Evolutionary conservation across 2,113 vertebrate genomes (phyloP).

Genomic region (Chaetorhynchus papuensis): DNA sequence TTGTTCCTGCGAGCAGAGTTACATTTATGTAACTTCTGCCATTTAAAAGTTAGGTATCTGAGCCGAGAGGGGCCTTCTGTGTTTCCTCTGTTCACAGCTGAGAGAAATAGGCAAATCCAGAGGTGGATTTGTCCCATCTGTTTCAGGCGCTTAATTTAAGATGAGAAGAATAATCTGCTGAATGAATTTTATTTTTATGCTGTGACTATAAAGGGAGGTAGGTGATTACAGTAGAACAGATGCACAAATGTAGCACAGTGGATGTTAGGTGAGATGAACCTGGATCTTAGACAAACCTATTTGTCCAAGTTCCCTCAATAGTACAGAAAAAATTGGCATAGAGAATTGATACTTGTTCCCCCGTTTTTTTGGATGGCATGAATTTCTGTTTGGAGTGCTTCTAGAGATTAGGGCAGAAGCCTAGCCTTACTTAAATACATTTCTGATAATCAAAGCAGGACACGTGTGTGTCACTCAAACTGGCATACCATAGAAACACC

Average conservation of each 20-base stretch:
- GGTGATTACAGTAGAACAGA: background rate
- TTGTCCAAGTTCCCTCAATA: background rate
- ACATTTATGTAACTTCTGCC: background rate
- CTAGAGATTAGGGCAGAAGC: background rate
- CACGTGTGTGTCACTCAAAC: background rate
- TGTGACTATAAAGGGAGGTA: background rate
- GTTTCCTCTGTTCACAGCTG: background rate
- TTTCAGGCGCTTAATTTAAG: background rate
- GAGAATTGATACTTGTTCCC: background rate
- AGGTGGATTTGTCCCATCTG: background rate
- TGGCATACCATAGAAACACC: background rate
- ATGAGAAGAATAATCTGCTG: background rate
- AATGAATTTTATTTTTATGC: background rate
- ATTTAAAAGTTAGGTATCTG: background rate
- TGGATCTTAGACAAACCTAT: background rate
- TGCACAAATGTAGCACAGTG: background rate
- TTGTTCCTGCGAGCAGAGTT: background rate
- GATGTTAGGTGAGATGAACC: background rate
- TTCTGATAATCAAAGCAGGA: background rate
- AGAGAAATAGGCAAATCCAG: background rate
- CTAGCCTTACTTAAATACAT: background rate
- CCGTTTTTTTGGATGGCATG: background rate
- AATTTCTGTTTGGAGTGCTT: background rate
- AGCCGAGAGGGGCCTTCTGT: background rate
- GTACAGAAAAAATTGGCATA: background rate